Evolutionary conservation across 1,140 invertebrate species (phyloP).

Genomic region (Drosophila bifasciata): DNA sequence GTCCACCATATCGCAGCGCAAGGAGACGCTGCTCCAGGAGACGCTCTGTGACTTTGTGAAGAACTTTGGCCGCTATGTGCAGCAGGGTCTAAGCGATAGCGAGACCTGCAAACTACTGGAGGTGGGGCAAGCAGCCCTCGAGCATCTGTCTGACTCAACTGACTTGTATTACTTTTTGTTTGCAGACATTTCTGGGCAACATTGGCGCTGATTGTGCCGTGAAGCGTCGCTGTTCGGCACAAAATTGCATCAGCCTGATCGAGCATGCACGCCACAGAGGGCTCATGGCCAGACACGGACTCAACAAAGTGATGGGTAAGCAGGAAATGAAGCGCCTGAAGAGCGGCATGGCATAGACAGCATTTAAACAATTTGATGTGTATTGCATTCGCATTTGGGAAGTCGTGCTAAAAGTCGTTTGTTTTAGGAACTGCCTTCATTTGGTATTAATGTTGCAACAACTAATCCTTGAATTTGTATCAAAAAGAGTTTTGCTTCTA

Average conservation of each 20-base stretch:
- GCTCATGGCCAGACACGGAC: conserved; percentile 73
- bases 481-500: conserved; percentile 30
- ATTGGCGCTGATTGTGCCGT: conserved; percentile 75
- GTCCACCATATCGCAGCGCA: conserved; percentile 87
- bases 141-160: conserved; percentile 8
- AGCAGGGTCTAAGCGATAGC: conserved; percentile 89
- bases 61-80: conserved; percentile 89
- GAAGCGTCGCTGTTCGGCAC: conserved; percentile 80
- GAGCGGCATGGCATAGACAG: too few species aligned
- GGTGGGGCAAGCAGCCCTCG: conserved; percentile 81
- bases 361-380: conserved; percentile 10
- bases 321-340: conserved; percentile 53
- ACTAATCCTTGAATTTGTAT: conserved; percentile 26
- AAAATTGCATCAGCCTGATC: conserved; percentile 82
- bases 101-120: conserved; percentile 86
- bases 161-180: conserved; percentile 21
- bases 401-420: conserved; percentile 6
- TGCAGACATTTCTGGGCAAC: conserved; percentile 67
- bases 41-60: conserved; percentile 88
- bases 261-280: conserved; percentile 78
- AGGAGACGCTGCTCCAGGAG: conserved; percentile 90
- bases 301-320: conserved; percentile 82
- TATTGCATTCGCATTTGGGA: conserved; percentile 8
- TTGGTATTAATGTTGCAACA: conserved; percentile 11
- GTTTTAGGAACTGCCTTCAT: conserved; percentile 15